Base-by-base conservation (phyloP, 1,140 invertebrate species). In the Galleria mellonella region DNA sequence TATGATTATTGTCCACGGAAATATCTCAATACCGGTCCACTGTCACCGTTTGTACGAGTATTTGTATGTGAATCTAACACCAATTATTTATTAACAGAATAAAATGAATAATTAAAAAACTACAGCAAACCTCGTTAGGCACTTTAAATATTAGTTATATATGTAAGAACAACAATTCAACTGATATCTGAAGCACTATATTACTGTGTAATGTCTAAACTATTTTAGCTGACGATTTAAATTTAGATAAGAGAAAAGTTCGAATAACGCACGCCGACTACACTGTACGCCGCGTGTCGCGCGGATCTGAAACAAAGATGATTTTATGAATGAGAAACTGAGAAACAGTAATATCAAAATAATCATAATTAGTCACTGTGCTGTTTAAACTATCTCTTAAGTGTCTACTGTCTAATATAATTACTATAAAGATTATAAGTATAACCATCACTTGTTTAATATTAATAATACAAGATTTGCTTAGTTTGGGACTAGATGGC, bases 61-160 rank as follows among this genome's bases (percentile, higher is more conserved):
- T 4, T 9, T n/a, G 10, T 3, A 31, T 31, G 30, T 8, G 12
- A 1, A 28, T 35, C 39, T 47, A 53, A 53, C 31, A 47, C 36
- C 29, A 29, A 52, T 35, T 40, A n/a, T n/a, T 23, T 2, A 23
- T 3, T 23, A 6, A 23, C 17, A 6, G 30, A 10, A n/a, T 15
- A n/a, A 12, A 17, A 37, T 17, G 5, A 37, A 33, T 15, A 43
- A 13, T 15, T 38, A 4, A 43, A 46, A 47, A 40, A 41, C 47
- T 55, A 55, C 40, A 47, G 47, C 45, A 45, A 55, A 50, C 53
- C 47, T 45, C 28, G 30, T 17, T 47, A 55, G 53, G 53, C 53
- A 55, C 53, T 55, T 55, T 47, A 43, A 47, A 55, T 55, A 50
- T 50, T 48, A 23, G 6, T 23, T 23, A 23, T 23, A 23, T 23